A percentile compares a stretch with the other conserved stretches of the same genome.
Evolutionary conservation across 2,888 invertebrate genomes (phyloP).

Genomic region (Pyralis farinalis): DNA sequence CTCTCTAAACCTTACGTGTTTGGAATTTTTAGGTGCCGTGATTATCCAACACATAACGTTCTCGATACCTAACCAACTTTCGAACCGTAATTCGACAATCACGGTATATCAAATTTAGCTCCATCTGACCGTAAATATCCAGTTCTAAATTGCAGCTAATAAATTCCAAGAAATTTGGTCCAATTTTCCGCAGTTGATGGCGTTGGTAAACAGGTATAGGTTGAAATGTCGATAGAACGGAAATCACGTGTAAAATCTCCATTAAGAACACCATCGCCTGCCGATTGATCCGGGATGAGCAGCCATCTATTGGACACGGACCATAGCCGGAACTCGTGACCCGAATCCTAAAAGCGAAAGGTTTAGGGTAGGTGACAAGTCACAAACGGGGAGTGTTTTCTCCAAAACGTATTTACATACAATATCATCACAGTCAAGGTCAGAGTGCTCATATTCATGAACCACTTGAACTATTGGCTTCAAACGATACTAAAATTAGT

Average conservation of each 20-base stretch:
- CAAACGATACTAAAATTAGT: no score
- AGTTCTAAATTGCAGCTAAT: conserved; percentile 11
- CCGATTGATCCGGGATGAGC: conserved; percentile 72
- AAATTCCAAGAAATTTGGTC: conserved; percentile 16
- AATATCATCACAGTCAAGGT: no score
- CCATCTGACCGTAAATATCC: neutral
- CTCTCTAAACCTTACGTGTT: no score
- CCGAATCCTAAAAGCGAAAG: conserved; percentile 55
- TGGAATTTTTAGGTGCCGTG: no score
- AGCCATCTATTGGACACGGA: conserved; percentile 67
- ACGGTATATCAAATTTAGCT: neutral
- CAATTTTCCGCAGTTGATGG: conserved; percentile 36
- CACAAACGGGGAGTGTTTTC: conserved; percentile 3
- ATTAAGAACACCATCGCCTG: conserved; percentile 61
- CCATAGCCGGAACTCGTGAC: conserved; percentile 66
- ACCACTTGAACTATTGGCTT: no score
- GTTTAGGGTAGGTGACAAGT: conserved; percentile 28
- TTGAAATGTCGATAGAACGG: conserved; percentile 43
- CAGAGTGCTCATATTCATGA: no score
- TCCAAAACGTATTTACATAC: no score
- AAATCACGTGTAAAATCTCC: conserved; percentile 79
- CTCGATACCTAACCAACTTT: no score
- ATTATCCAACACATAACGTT: no score
- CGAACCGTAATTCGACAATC: no score
- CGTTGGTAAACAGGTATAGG: conserved; percentile 47